Evolutionary conservation across 2,113 vertebrate species (phyloP).

Genomic region (Porphyrio hochstetteri): DNA sequence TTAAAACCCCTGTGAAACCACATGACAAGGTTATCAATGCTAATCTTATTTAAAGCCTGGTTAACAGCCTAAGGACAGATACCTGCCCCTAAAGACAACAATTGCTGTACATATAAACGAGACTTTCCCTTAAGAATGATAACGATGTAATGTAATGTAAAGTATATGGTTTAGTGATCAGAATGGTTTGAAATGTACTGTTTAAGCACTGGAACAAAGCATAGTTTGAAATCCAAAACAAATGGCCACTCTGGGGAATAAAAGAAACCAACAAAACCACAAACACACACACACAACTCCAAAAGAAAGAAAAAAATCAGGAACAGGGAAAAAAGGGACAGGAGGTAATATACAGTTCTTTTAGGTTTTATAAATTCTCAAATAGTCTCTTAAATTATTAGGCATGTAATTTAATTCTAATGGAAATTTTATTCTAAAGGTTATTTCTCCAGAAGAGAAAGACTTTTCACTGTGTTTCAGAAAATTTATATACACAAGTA

Average conservation of each 20-base stretch:
- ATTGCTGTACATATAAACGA: background rate
- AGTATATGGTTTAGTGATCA: background rate
- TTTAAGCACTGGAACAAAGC: background rate
- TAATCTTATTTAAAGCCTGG: background rate
- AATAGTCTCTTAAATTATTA: slow-evolving; percentile 23
- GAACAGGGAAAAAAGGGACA: accelerated
- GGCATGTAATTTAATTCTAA: background rate
- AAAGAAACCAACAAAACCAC: background rate
- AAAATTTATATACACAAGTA: background rate
- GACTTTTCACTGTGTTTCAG: background rate
- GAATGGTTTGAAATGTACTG: background rate
- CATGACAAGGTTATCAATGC: background rate
- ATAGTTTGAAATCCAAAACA: background rate
- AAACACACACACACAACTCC: too few relatives aligned
- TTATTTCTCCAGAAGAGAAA: slow-evolving; percentile 2
- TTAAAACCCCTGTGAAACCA: background rate
- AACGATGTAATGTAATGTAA: background rate
- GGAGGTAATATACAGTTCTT: background rate
- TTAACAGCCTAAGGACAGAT: background rate
- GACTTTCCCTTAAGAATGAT: background rate
- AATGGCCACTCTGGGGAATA: background rate
- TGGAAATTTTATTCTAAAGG: slow-evolving; percentile 6
- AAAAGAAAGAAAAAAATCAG: background rate
- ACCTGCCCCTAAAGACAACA: background rate
- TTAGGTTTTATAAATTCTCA: background rate